Evolutionary conservation across 2,113 vertebrate genomes (phyloP).

Genomic region (Tachysurus fulvidraco): DNA sequence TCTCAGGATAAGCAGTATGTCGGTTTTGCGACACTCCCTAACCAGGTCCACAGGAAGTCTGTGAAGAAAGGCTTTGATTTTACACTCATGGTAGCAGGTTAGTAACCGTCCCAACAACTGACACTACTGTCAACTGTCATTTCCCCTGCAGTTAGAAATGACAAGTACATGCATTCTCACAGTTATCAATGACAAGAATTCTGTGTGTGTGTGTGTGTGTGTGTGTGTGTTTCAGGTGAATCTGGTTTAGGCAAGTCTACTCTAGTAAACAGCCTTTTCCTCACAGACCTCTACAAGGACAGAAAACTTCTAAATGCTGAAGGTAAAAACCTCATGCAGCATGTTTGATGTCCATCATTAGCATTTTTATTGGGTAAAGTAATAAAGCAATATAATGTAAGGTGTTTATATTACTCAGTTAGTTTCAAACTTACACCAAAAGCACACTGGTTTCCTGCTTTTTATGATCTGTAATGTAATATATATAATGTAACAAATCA

Average conservation of each 20-base stretch:
- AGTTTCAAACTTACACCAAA: background rate
- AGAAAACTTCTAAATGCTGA: slow-evolving; percentile 95
- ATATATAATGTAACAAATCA: background rate
- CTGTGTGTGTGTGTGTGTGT: slow-evolving; percentile 1
- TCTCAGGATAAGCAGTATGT: slow-evolving; percentile 96
- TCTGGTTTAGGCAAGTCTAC: slow-evolving; percentile 98
- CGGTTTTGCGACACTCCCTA: slow-evolving; percentile 94
- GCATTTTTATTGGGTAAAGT: background rate
- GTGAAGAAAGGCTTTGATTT: slow-evolving; percentile 99
- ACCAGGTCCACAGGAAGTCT: slow-evolving; percentile 97
- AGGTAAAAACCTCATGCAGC: slow-evolving; percentile 71
- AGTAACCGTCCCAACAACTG: slow-evolving; percentile 26
- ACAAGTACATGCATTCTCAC: slow-evolving; percentile 10
- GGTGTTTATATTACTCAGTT: background rate
- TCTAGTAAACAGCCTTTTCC: slow-evolving; percentile 95
- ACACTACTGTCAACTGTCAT: background rate
- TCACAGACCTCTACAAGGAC: slow-evolving; percentile 98
- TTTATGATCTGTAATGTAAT: background rate
- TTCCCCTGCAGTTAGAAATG: background rate
- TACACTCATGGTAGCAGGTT: slow-evolving; percentile 98
- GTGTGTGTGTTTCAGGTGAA: slow-evolving; percentile 79
- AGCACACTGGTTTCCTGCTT: background rate
- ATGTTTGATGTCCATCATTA: background rate
- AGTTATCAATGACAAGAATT: background rate
- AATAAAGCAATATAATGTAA: background rate